Percentiles rank a stretch among this genome's conserved stretches.
Conservation (phyloP, 2,797 vertebrate genomes). For the Spheniscus humboldti region DNA sequence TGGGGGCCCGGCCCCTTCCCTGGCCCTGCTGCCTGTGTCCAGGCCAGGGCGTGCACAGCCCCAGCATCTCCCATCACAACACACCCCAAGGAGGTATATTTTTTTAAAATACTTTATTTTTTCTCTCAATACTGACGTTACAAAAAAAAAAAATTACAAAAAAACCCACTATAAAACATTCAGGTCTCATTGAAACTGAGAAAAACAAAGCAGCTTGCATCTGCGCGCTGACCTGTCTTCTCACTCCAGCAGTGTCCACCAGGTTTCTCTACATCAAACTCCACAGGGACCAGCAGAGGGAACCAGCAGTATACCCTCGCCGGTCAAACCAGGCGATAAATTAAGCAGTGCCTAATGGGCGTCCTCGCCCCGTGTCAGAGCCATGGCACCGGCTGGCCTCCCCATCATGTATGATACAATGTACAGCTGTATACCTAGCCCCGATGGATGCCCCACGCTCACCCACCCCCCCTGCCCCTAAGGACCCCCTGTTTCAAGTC, state of each 20-base stretch:
- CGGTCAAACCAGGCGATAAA: background rate
- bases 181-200: constrained; percentile 62
- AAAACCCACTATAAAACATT: constrained; percentile 67
- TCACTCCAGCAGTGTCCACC: background rate
- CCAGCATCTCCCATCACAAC: background rate
- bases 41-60: background rate
- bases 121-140: constrained; percentile 69
- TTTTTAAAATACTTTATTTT: constrained; percentile 70
- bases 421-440: background rate
- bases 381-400: background rate
- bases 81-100: background rate
- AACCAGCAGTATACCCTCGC: background rate
- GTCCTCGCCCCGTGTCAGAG: background rate
- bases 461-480: background rate
- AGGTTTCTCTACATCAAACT: background rate
- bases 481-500: background rate
- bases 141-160: constrained; percentile 12
- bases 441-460: background rate
- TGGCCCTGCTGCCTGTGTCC: background rate
- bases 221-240: background rate
- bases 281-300: background rate
- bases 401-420: background rate
- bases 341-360: background rate
- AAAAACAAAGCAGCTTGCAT: constrained; percentile 41
- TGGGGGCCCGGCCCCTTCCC: background rate